Evolutionary conservation across 2,797 vertebrate genomes (phyloP).

Genomic region (Bradypodion pumilum): DNA sequence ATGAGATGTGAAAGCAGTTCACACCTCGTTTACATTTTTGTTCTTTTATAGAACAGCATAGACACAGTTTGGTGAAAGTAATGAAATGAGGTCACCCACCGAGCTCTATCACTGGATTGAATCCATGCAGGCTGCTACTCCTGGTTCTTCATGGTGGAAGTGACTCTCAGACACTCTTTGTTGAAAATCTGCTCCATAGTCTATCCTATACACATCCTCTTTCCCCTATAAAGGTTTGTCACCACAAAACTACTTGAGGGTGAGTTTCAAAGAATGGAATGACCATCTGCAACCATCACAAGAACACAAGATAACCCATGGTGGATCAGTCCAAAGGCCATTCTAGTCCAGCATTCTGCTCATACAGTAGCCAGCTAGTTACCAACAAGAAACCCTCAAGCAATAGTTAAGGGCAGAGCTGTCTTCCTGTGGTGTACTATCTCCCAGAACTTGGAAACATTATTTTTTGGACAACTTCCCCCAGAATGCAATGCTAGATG

Average conservation of each 20-base stretch:
- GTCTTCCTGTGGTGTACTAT: no score
- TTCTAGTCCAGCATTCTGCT: not conserved
- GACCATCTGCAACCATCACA: not conserved
- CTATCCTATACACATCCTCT: no score
- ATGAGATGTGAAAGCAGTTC: constrained; percentile 80
- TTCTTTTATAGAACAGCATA: constrained; percentile 67
- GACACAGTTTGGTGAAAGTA: constrained; percentile 64
- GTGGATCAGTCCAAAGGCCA: not conserved
- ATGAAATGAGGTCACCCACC: constrained; percentile 70
- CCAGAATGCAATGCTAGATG: no score
- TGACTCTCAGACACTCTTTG: constrained; percentile 43
- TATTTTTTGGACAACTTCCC: no score
- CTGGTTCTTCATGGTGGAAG: constrained; percentile 50
- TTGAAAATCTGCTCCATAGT: constrained; percentile 6
- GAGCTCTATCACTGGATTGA: constrained; percentile 62
- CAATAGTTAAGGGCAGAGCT: not conserved
- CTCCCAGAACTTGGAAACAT: no score
- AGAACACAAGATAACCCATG: not conserved
- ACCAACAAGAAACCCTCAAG: not conserved
- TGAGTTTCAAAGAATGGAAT: not conserved
- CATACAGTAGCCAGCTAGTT: no score
- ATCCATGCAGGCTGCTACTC: constrained; percentile 34
- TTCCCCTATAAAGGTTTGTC: no score
- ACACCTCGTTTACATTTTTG: constrained; percentile 76
- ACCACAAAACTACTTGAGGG: no score